These are phyloP conservation scores for Epinotia bilunana DNA, from an alignment of 2,888 invertebrate genomes.

Conservation along the genomic window DNA sequence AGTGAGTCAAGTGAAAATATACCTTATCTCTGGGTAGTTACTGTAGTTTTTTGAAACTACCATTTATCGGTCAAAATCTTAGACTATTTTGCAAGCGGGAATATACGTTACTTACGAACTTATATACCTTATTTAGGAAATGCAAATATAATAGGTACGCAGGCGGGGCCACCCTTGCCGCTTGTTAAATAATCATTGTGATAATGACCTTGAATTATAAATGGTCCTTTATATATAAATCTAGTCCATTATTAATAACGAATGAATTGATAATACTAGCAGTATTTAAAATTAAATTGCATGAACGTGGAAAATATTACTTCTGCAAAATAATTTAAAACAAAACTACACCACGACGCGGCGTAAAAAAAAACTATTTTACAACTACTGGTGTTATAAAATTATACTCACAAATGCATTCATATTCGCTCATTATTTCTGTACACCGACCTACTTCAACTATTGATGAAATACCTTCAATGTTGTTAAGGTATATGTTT, in stretches of 20 bases:
- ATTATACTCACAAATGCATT: slow-evolving; percentile 2
- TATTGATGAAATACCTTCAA: not conserved
- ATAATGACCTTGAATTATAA: no score
- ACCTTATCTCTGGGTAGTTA: no score
- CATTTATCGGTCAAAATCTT: no score
- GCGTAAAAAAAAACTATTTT: not conserved
- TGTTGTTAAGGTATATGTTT: no score
- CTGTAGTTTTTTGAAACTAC: not conserved
- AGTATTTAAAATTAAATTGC: not conserved
- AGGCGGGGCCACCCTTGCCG: no score
- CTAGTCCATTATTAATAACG: no score
- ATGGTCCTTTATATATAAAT: no score
- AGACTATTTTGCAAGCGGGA: not conserved
- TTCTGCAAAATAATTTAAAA: not conserved
- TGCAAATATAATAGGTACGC: no score
- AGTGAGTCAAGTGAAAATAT: slow-evolving; percentile 59
- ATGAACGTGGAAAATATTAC: not conserved
- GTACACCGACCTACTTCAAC: not conserved
- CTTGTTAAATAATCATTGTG: no score
- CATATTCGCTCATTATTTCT: slow-evolving; percentile 1
- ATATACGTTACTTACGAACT: not conserved
- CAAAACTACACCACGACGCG: no score
- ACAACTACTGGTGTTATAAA: not conserved
- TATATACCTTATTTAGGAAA: not conserved
- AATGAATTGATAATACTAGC: no score